Base-by-base conservation (phyloP, 2,888 invertebrate species). In the Diarsia dahlii region DNA sequence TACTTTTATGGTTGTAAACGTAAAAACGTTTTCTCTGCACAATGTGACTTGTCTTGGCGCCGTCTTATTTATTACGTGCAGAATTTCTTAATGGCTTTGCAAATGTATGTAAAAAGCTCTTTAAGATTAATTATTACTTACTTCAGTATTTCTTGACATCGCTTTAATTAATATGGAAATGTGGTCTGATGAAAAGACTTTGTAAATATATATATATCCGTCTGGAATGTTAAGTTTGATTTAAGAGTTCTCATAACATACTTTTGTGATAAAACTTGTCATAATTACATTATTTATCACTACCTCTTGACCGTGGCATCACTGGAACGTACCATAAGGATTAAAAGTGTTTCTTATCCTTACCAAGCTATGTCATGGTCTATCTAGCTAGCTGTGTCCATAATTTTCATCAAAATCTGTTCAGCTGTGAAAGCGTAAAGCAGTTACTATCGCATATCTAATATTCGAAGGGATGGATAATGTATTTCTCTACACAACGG, bases 11-110 rank as follows among this genome's bases (percentile, higher is more conserved):
- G 58, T 60, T 54, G 34, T 71, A 74, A 65, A 28, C 2, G 28
- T 28, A 28, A 28, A 28, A 28, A 70, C 18, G 50, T 71, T 65
- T 72, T 81, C n/a, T 54, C 46, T 63, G 23, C 62, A 60, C 64
- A 45, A 45, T 63, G 70, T 50, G 48, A 63, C 65, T 50, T 28
- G 60, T 58, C 56, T 54, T 48, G 71, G n/a, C 65, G 68, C 67
- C 70, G 63, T 56, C n/a, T 75, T 68, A 69, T 75, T 71, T 78
- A 82, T 72, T 23, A 71, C 54, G 64, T 67, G 84, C 45, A 52
- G 65, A 78, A 77, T 72, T 69, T 68, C 60, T 78, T 60, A 78
- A 78, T 68, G 28, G 10, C 6, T 56, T 69, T 39, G 69, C 46
- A 67, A 83, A 73, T 70, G 48, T 63, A 67, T 63, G 39, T 63